phyloP scores from a whole-genome alignment of 2,113 vertebrate genomes.

The Acrocephalus kingi region DNA sequence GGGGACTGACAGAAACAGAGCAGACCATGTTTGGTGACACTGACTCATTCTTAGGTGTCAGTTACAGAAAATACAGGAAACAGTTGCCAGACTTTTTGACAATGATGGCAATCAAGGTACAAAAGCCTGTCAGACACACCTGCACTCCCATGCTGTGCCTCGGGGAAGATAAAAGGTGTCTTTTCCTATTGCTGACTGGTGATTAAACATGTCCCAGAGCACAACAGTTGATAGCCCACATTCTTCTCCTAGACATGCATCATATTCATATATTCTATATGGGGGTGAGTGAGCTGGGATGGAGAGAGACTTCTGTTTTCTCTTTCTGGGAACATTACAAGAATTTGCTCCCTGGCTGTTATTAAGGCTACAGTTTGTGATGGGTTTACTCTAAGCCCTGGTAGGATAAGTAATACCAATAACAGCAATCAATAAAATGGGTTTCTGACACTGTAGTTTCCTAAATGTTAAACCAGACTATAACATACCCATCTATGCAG shows the following conservation, averaged over 20 bases:
- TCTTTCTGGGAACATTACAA: neutral
- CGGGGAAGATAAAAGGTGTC: neutral
- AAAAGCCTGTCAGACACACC: neutral
- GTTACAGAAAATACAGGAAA: neutral
- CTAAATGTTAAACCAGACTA: neutral
- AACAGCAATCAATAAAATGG: neutral
- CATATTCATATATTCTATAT: accelerated
- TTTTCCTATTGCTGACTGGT: neutral
- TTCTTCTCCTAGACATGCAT: neutral
- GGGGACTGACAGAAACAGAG: neutral
- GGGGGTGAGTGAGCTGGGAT: neutral
- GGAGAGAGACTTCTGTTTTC: neutral
- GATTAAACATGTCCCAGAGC: neutral
- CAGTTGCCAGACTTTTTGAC: neutral
- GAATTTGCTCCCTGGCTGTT: neutral
- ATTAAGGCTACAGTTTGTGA: neutral
- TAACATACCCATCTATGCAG: neutral
- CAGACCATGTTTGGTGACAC: neutral
- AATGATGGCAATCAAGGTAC: neutral
- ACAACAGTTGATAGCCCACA: neutral
- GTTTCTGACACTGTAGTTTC: neutral
- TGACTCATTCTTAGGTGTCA: neutral
- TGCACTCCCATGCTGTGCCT: neutral
- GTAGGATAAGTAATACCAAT: neutral
- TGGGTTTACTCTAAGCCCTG: neutral